These are phyloP conservation scores for Limnodromus scolopaceus DNA, from an alignment of 2,797 vertebrate species.

Conservation along the genomic window DNA sequence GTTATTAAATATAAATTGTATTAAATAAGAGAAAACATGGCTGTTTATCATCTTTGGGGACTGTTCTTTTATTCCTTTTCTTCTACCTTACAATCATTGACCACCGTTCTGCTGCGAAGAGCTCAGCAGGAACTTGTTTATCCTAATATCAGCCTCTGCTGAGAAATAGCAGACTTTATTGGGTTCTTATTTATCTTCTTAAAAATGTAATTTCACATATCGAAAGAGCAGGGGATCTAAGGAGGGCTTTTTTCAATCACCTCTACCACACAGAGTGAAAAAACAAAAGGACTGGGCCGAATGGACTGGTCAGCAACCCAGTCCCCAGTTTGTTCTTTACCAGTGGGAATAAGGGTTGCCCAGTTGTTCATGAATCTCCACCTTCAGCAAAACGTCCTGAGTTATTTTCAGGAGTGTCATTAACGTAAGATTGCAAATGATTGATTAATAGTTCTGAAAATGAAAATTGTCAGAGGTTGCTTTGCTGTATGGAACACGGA, in stretches of 20 bases:
- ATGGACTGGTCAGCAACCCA: background rate
- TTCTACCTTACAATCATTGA: background rate
- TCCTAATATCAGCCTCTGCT: background rate
- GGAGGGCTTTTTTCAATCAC: background rate
- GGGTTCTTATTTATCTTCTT: background rate
- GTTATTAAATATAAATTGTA: background rate
- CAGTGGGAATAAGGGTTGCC: background rate
- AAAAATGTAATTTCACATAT: background rate
- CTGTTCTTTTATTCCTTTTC: background rate
- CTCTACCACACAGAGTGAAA: background rate
- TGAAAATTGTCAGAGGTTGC: background rate
- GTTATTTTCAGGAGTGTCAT: background rate
- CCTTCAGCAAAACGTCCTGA: background rate
- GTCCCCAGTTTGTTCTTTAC: background rate
- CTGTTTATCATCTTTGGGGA: background rate
- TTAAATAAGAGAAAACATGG: background rate
- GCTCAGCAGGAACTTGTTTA: background rate
- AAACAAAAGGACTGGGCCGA: too few species aligned
- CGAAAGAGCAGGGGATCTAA: background rate
- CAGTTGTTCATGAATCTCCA: background rate
- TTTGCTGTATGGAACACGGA: background rate
- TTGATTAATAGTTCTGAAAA: background rate
- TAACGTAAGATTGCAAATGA: background rate
- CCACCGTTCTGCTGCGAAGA: background rate
- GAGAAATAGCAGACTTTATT: background rate